Base-by-base conservation (phyloP, 2,797 vertebrate species). In the Columba guinea region DNA sequence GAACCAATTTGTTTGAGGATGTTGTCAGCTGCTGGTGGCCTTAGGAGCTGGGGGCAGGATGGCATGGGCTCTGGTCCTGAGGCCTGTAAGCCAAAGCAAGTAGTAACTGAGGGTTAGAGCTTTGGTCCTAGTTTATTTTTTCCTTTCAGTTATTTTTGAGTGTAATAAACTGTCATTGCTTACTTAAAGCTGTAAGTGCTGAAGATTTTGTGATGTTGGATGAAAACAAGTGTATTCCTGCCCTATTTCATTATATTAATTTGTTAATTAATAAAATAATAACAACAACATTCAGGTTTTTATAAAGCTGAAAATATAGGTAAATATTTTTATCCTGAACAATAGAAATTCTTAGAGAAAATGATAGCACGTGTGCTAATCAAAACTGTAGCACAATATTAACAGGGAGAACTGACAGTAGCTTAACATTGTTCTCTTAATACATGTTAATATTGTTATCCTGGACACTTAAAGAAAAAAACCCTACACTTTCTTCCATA, bases 21-120 rank as follows among this genome's bases (percentile, higher is more conserved):
- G 12, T 2, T 58, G 19, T 9, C 60, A 39, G 44, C 44, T 67
- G 28, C 51, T 78, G n/a, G 20, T 24, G 7, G 11, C 3, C 0
- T 3, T 39, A 32, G 53, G 78, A 73, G 21, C 30, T 37, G 32
- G 63, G 44, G 70, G 37, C n/a, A 69, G 30, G 52, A 20, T 5
- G 18, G 11, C 9, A 7, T 0, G 4, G 28, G 24, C 32, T n/a
- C 24, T 76, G 19, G 4, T 35, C 53, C n/a, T 46, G 30, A 48
- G 4, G 11, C 18, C 17, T 46, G 20, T 27, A 44, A 63, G 63
- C 51, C 68, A 59, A 18, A 63, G n/a, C 59, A 71, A 49, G n/a
- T 6, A 28, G 32, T 8, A 30, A 51, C 44, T 7, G 10, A 71
- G 62, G n/a, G 24, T 26, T 37, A 5, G 21, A 59, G 27, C 46